Conservation (phyloP, 2,888 invertebrate species). For the Chaetogeoica ovagalla region DNA sequence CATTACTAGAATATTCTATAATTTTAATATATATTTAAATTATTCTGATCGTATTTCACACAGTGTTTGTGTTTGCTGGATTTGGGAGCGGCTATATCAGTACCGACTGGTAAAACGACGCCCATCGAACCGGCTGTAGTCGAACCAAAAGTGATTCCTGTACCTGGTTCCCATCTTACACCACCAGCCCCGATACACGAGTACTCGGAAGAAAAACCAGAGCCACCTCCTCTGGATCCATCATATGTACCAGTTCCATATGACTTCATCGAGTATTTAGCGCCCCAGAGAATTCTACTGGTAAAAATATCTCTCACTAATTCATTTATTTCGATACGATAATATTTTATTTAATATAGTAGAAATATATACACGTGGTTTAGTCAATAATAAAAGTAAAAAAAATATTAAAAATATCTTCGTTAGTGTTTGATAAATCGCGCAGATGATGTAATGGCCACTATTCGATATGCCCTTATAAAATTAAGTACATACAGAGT, state of each 20-base stretch:
- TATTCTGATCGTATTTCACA: neutral
- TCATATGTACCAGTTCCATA: slow-evolving; percentile 56
- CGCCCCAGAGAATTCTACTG: slow-evolving; percentile 55
- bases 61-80: slow-evolving; percentile 52
- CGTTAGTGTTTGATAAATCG: no score
- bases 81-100: slow-evolving; percentile 55
- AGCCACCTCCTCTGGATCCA: slow-evolving; percentile 57
- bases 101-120: slow-evolving; percentile 57
- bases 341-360: no score
- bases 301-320: slow-evolving; percentile 54
- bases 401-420: no score
- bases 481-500: no score
- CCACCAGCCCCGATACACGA: slow-evolving; percentile 57
- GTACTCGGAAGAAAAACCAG: slow-evolving; percentile 57
- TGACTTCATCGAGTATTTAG: slow-evolving; percentile 56
- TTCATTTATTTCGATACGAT: no score
- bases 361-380: no score
- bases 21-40: neutral
- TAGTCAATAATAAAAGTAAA: no score
- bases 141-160: slow-evolving; percentile 53
- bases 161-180: slow-evolving; percentile 30
- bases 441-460: no score
- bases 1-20: no score
- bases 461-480: no score
- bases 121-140: slow-evolving; percentile 57